A percentile compares a stretch with the other conserved stretches of the same genome.
These are phyloP conservation scores for Porites rus DNA, from an alignment of 92 coral and sea anemone species.

Conservation along the genomic window DNA sequence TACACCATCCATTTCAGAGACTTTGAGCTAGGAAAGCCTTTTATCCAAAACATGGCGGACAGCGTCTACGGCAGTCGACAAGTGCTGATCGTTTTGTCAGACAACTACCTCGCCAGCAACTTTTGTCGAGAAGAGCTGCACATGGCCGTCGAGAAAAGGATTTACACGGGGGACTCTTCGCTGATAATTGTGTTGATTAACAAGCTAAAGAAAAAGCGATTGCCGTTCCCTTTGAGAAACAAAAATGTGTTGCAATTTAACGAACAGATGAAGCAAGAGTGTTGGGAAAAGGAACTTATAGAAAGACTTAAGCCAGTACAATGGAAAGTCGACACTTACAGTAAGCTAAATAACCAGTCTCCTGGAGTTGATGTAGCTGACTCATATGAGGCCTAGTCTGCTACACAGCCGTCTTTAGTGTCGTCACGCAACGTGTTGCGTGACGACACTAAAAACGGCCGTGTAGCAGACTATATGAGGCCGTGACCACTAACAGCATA, in stretches of 20 bases:
- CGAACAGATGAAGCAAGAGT: neutral
- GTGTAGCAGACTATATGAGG: too few species aligned
- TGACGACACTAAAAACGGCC: too few species aligned
- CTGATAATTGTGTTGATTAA: conserved; percentile 21
- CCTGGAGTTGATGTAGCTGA: too few species aligned
- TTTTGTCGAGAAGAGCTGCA: conserved; percentile 49
- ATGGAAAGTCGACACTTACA: too few species aligned
- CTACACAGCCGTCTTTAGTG: too few species aligned
- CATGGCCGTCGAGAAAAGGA: conserved; percentile 33
- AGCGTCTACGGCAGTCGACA: conserved; percentile 34
- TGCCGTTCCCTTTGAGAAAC: conserved; percentile 36
- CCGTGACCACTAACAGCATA: too few species aligned
- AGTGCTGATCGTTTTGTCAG: conserved; percentile 34
- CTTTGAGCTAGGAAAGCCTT: conserved; percentile 48
- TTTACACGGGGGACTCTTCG: neutral
- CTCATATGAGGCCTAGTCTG: too few species aligned
- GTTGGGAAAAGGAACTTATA: neutral
- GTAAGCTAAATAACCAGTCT: too few species aligned
- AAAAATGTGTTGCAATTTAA: conserved; percentile 18
- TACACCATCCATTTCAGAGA: conserved; percentile 47
- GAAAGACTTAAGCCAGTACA: neutral
- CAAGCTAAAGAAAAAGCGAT: conserved; percentile 22
- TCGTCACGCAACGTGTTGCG: too few species aligned
- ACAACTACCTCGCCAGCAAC: conserved; percentile 34
- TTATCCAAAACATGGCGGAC: conserved; percentile 44